Evolutionary conservation across 1,140 invertebrate genomes (phyloP).

Genomic region (Drosophila orena): DNA sequence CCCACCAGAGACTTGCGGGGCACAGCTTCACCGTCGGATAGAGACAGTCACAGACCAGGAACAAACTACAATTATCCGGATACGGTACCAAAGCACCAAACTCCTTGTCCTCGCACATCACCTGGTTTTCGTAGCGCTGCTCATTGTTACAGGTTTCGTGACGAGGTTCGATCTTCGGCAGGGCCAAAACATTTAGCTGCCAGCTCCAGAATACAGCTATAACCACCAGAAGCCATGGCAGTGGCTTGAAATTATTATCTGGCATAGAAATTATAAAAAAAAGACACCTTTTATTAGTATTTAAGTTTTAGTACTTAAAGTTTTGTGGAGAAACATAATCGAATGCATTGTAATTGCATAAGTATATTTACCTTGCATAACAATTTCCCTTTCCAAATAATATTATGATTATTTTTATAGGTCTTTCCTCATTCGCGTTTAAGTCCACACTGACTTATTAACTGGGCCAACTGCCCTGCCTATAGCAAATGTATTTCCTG

Average conservation of each 20-base stretch:
- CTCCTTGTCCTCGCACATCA: constrained; percentile 54
- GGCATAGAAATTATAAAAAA: not conserved
- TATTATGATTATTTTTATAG: not conserved
- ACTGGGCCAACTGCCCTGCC: not conserved
- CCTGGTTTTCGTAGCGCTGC: constrained; percentile 63
- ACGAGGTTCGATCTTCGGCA: constrained; percentile 3
- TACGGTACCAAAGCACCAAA: constrained; percentile 62
- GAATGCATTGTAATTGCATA: not conserved
- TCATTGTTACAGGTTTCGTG: constrained; percentile 66
- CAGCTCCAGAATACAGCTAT: constrained; percentile 27
- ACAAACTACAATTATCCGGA: constrained; percentile 69
- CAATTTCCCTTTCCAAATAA: not conserved
- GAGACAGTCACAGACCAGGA: constrained; percentile 66
- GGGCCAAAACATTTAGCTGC: constrained; percentile 20
- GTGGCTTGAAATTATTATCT: constrained; percentile 4
- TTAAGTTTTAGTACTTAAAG: too few species aligned
- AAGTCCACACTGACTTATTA: constrained; percentile 12
- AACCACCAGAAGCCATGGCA: constrained; percentile 29
- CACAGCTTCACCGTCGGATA: constrained; percentile 69
- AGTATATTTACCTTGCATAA: constrained; percentile 40
- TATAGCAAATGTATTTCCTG: constrained; percentile 20
- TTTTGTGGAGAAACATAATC: too few species aligned
- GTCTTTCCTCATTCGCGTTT: constrained; percentile 1
- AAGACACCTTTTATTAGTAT: too few species aligned
- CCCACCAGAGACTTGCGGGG: constrained; percentile 45